Base-by-base conservation (phyloP, 1,140 invertebrate species). In the Thaumatotibia leucotreta region DNA sequence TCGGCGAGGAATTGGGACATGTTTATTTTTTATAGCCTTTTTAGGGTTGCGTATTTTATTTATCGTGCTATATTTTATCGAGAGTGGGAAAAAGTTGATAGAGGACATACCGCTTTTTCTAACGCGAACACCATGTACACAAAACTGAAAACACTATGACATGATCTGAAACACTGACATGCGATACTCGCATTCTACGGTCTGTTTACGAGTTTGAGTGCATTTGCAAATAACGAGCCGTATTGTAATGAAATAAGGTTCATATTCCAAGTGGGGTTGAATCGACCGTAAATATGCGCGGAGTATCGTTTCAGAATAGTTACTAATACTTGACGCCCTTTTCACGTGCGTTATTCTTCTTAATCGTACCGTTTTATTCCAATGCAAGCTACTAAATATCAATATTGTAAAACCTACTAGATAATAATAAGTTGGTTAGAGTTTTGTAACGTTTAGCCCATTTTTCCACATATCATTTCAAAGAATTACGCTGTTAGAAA, bases 301-400 rank as follows among this genome's bases (percentile, higher is more conserved):
- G 32, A 66, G 83, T 83, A 84, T 83, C 83, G 69, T 76, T 80
- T 83, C 82, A 75, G 71, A 74, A 74, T 52, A 63, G 79, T 78
- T 74, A 83, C 79, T 75, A 79, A 85, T 85, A 82, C 80, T 78
- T 76, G 73, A 82, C 73, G 76, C 74, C 39, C 39, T 45, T 65
- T 72, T 74, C 66, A 69, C 67, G 73, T 82, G 73, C 69, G 70
- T 79, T 82, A n/a, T n/a, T n/a, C n/a, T n/a, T 77, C 81, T 82
- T 80, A 68, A 73, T 75, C 65, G 64, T n/a, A n/a, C n/a, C 49
- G 69, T 79, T 75, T 74, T 74, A 75, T 74, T 67, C 29, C 6
- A 14, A 58, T 14, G 27, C n/a, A n/a, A n/a, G n/a, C n/a, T n/a
- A n/a, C n/a, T n/a, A n/a, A n/a, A n/a, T n/a, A n/a, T n/a, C n/a